phyloP scores from a whole-genome alignment of 2,888 invertebrate genomes.

The Polietes domitor region DNA sequence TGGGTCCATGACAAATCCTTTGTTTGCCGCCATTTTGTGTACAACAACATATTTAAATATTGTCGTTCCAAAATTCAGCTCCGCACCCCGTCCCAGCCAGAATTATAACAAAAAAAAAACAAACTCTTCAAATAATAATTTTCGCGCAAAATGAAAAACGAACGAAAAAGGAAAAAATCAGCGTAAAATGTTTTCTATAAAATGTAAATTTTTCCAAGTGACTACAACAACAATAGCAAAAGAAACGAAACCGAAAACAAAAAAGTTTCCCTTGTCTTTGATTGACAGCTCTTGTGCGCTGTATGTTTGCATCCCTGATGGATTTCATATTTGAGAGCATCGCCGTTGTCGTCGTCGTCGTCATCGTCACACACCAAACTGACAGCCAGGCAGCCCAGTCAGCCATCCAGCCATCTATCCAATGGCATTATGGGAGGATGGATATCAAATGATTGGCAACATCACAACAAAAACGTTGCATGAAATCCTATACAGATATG shows the following conservation, averaged over 20 bases:
- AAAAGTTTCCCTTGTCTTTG: conserved; percentile 78
- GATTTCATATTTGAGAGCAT: conserved; percentile 78
- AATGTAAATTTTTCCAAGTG: conserved; percentile 70
- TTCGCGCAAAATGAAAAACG: conserved; percentile 37
- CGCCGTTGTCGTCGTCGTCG: conserved; percentile 27
- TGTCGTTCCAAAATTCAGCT: conserved; percentile 29
- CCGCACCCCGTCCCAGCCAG: background rate
- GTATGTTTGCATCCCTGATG: conserved; percentile 79
- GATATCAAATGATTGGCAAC: conserved; percentile 55
- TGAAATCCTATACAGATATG: conserved; percentile 36
- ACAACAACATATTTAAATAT: conserved; percentile 19
- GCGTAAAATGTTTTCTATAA: conserved; percentile 76
- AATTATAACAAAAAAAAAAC: too few relatives aligned
- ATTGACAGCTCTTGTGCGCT: conserved; percentile 77
- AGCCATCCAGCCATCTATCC: conserved; percentile 30
- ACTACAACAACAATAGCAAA: conserved; percentile 7
- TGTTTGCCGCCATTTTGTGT: conserved; percentile 58
- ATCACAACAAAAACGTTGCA: conserved; percentile 34
- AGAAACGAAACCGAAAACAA: conserved; percentile 38
- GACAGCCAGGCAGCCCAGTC: conserved; percentile 67
- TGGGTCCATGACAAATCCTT: too few relatives aligned
- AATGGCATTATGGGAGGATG: conserved; percentile 52
- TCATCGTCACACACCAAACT: conserved; percentile 69
- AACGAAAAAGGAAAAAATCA: conserved; percentile 67
- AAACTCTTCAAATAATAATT: conserved; percentile 55